These are phyloP conservation scores for Eutrigla gurnardus DNA, from an alignment of 2,797 vertebrate genomes.

Conservation along the genomic window DNA sequence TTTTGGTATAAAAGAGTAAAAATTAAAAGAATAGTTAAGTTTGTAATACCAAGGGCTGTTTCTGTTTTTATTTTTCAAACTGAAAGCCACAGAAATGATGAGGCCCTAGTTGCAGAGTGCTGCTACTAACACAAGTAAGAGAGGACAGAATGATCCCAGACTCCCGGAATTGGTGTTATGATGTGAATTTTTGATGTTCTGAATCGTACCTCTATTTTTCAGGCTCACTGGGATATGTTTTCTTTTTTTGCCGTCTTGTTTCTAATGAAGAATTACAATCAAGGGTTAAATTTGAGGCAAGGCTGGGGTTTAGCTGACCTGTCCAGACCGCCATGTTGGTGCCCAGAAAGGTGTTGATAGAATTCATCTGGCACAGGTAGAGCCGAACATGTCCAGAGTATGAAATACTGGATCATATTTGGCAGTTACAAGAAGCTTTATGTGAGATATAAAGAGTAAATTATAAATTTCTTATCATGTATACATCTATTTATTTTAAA, in stretches of 20 bases:
- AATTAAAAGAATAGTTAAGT: conserved; percentile 76
- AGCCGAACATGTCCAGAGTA: conserved; percentile 77
- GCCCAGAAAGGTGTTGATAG: conserved; percentile 75
- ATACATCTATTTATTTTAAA: conserved; percentile 96
- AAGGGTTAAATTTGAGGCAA: conserved; percentile 65
- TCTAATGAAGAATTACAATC: conserved; percentile 70
- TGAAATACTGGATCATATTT: conserved; percentile 72
- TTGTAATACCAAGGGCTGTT: conserved; percentile 80
- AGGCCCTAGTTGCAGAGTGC: conserved; percentile 77
- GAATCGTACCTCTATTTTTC: conserved; percentile 46
- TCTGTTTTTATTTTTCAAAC: conserved; percentile 80
- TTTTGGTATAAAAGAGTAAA: conserved; percentile 69
- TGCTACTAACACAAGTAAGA: conserved; percentile 65
- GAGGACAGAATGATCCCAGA: conserved; percentile 33
- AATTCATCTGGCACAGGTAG: conserved; percentile 84
- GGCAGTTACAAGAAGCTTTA: conserved; percentile 91
- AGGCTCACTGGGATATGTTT: conserved; percentile 42
- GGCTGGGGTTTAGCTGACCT: conserved; percentile 74
- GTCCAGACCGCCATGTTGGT: conserved; percentile 68
- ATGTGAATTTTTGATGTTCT: conserved; percentile 32
- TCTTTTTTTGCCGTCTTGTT: conserved; percentile 46
- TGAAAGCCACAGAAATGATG: conserved; percentile 74
- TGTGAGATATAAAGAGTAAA: conserved; percentile 88
- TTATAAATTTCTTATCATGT: conserved; percentile 91
- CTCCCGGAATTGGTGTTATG: conserved; percentile 20